Percentiles rank a stretch among this genome's conserved stretches.
Conservation (phyloP, 2,888 invertebrate species). For the Aphidoletes aphidimyza region DNA sequence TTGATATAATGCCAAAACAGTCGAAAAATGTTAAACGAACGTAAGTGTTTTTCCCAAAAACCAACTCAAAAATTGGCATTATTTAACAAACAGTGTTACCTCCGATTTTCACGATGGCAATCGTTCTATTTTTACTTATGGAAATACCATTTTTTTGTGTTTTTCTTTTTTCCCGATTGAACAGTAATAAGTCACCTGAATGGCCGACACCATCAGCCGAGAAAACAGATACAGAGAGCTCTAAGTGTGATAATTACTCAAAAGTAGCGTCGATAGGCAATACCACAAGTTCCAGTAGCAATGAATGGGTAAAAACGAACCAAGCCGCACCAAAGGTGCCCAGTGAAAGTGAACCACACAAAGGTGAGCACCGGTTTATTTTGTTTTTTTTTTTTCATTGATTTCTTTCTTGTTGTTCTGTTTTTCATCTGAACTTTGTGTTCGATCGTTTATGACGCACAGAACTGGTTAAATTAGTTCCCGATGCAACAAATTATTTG, state of each 20-base stretch:
- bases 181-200: constrained; percentile 23
- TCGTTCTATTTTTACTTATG: too few species aligned
- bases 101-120: too few species aligned
- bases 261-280: constrained; percentile 42
- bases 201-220: constrained; percentile 51
- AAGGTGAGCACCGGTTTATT: not conserved
- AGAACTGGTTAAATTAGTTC: too few species aligned
- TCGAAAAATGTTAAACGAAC: constrained; percentile 68
- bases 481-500: too few species aligned
- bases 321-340: constrained; percentile 7
- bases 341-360: constrained; percentile 48
- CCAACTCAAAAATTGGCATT: too few species aligned
- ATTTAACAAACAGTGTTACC: too few species aligned
- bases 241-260: constrained; percentile 35
- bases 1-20: constrained; percentile 64
- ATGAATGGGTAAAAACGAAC: constrained; percentile 41
- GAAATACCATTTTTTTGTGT: not conserved
- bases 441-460: not conserved
- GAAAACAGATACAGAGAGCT: constrained; percentile 35
- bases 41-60: constrained; percentile 58
- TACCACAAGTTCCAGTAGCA: constrained; percentile 11
- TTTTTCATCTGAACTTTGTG: too few species aligned
- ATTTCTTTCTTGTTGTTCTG: not conserved
- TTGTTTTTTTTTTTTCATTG: not conserved
- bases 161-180: not conserved